Conservation (phyloP, 2,113 vertebrate species). For the Macaca mulatta region DNA sequence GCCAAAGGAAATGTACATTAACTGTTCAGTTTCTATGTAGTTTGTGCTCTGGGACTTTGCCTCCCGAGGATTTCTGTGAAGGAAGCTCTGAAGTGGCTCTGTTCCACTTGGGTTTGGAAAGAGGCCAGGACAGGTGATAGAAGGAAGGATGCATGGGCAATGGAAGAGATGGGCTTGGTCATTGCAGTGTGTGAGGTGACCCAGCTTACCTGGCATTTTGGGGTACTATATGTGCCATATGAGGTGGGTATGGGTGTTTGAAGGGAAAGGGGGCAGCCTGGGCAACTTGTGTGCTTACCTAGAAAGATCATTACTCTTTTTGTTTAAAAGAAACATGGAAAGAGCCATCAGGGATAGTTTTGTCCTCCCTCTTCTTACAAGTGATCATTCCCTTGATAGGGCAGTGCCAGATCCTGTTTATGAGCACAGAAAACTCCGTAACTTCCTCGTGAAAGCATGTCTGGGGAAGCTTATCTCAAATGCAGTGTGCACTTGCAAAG, state of each 20-base stretch:
- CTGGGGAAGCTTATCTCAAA: background rate
- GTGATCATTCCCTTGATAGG: background rate
- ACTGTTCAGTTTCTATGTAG: rapidly evolving
- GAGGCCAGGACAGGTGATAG: rapidly evolving
- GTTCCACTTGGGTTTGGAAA: background rate
- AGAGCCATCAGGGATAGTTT: background rate
- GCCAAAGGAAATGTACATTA: background rate
- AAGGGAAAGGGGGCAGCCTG: background rate
- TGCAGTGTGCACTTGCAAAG: background rate
- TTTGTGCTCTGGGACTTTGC: background rate
- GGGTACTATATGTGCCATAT: rapidly evolving
- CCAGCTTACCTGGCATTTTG: background rate
- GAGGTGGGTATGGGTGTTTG: no score
- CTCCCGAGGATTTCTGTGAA: rapidly evolving
- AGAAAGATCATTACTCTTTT: background rate
- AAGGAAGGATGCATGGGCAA: background rate
- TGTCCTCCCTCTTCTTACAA: background rate
- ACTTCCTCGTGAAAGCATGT: no score
- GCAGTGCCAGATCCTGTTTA: background rate
- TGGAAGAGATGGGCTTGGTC: background rate
- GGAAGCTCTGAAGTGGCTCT: background rate
- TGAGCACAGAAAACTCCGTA: no score
- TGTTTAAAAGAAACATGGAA: background rate
- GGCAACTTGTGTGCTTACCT: background rate
- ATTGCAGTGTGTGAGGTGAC: background rate